These are phyloP conservation scores for Matsumurasca onukii DNA, from an alignment of 1,140 invertebrate genomes.

Conservation along the genomic window DNA sequence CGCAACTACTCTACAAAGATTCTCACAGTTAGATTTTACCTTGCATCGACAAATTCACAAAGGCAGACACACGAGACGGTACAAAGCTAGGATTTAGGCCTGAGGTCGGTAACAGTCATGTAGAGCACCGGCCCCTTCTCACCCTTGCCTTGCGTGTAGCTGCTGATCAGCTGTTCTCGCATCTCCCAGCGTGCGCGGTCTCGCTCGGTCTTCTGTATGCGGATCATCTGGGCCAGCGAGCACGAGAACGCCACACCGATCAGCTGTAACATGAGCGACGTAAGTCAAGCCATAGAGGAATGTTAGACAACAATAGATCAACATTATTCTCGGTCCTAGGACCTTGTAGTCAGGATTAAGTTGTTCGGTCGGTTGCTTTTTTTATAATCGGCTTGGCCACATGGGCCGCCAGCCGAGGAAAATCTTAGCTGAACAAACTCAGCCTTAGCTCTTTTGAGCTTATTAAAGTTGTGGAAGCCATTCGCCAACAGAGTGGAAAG, in stretches of 20 bases:
- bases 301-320: not conserved
- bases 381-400: not conserved
- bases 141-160: constrained; percentile 23
- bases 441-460: too few relatives aligned
- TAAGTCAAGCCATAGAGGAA: too few relatives aligned
- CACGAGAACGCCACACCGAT: constrained; percentile 57
- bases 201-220: constrained; percentile 46
- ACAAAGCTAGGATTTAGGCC: not conserved
- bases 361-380: not conserved
- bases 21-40: too few relatives aligned
- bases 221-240: constrained; percentile 54
- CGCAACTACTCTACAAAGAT: too few relatives aligned
- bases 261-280: constrained; percentile 54
- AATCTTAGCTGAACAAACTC: too few relatives aligned
- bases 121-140: constrained; percentile 25
- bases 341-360: too few relatives aligned
- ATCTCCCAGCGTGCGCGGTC: constrained; percentile 38
- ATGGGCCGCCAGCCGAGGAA: too few relatives aligned
- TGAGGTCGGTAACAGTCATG: constrained; percentile 27
- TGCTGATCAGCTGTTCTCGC: constrained; percentile 35
- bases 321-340: too few relatives aligned
- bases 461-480: too few relatives aligned
- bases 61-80: too few relatives aligned
- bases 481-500: too few relatives aligned
- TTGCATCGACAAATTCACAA: too few relatives aligned